Base-by-base conservation (phyloP, 2,113 vertebrate genomes). In the Gavialis gangeticus region DNA sequence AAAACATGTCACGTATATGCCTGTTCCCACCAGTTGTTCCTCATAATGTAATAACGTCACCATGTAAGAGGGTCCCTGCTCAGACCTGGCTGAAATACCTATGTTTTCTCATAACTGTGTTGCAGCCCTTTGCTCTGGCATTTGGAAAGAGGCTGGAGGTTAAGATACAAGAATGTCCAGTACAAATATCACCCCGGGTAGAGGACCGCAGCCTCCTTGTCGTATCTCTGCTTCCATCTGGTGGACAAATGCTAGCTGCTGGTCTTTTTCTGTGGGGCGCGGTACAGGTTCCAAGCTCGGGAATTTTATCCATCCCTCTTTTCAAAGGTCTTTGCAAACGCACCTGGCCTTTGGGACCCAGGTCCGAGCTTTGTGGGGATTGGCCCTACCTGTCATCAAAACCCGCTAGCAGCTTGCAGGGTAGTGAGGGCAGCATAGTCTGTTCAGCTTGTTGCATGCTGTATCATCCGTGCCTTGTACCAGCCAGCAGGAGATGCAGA, bases 201-300 rank as follows among this genome's bases (percentile, higher is more conserved):
- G 30, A 58, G 66, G 62, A 9, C 73, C 1, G 1, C 0, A 10
- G 22, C 0, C 11, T 93, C 93, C 62, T 14, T 55, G 87, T 93
- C 0, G 91, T 60, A 93, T 96, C 96, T 98, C 97, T 98, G 96
- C 90, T 93, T 96, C 97, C 97, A 97, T 97, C 97, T 98, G 93
- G 96, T 97, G 98, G 97, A 95, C 95, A 93, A 88, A 91, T 25
- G 5, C 76, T 17, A 76, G 79, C 86, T 97, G 82, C 91, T 90
- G 79, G 76, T 95, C 17, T 0, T 81, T 88, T 73, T 69, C 56
- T 6, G 69, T 9, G 16, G 66, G n/a, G 71, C 79, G 8, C 46
- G 46, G 34, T 24, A 25, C 69, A 25, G 34, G 69, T 19, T 46
- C 34, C 69, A 24, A 7, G 15, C 91, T 80, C 27, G 1, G 84